Evolutionary conservation across 2,113 vertebrate species (phyloP).

Genomic region (Phalacrocorax aristotelis): DNA sequence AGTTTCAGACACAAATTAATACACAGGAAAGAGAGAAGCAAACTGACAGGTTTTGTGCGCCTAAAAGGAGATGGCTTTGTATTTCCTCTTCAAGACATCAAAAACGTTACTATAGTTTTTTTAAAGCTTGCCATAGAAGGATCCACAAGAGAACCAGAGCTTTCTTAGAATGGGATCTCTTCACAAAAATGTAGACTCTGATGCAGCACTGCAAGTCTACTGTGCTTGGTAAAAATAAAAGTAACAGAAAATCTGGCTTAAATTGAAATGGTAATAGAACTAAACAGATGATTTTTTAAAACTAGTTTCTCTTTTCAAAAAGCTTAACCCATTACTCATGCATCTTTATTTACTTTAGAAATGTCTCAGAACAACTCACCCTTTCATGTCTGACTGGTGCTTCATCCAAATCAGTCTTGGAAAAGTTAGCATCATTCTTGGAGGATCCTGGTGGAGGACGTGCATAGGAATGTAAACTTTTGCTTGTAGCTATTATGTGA

Average conservation of each 20-base stretch:
- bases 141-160: not conserved
- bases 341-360: not conserved
- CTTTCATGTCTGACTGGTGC: conserved; percentile 77
- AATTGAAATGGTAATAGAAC: not conserved
- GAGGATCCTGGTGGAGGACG: conserved; percentile 90
- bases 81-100: not conserved
- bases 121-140: not conserved
- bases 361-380: conserved; percentile 58
- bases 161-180: not conserved
- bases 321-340: not conserved
- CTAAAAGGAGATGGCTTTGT: not conserved
- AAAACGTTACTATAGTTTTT: not conserved
- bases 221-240: not conserved
- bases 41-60: not conserved
- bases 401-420: conserved; percentile 87
- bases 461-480: conserved; percentile 99
- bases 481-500: conserved; percentile 96
- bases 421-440: conserved; percentile 78
- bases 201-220: not conserved
- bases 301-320: not conserved
- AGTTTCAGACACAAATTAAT: not conserved
- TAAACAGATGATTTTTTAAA: not conserved
- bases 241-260: not conserved
- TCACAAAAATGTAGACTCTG: not conserved
- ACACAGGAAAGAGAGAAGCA: not conserved